phyloP scores from a whole-genome alignment of 2,113 vertebrate species.

The Lutjanus erythropterus region DNA sequence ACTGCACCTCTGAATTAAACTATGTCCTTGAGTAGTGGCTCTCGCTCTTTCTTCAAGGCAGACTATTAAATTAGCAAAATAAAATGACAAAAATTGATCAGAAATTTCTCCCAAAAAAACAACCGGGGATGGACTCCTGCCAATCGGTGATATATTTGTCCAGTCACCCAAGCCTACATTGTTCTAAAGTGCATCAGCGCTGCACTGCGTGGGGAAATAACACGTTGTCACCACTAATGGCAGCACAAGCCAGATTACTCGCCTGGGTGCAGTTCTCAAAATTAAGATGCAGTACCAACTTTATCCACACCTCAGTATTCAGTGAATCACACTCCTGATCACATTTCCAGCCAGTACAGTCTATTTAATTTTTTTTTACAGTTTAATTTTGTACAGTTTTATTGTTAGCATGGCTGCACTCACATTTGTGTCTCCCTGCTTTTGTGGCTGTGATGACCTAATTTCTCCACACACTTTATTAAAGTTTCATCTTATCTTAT shows the following conservation, averaged over 20 bases:
- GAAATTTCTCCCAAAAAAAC: no score
- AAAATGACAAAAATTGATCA: no score
- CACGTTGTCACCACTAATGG: neutral
- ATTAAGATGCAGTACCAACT: neutral
- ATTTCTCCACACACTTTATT: conserved; percentile 63
- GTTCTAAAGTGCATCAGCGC: neutral
- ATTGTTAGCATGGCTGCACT: conserved; percentile 16
- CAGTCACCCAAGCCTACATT: no score
- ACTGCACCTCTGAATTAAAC: no score
- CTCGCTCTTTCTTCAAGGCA: no score
- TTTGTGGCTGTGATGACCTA: conserved; percentile 48
- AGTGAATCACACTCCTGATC: neutral
- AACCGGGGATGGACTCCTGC: no score
- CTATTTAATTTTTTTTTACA: neutral
- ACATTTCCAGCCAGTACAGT: neutral
- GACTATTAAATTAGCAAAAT: no score
- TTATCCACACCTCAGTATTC: neutral
- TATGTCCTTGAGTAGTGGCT: no score
- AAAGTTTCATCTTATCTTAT: conserved; percentile 71
- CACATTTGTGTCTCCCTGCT: conserved; percentile 14
- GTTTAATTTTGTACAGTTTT: conserved; percentile 24
- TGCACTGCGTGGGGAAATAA: neutral
- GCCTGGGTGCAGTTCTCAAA: neutral
- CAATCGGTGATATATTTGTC: no score
- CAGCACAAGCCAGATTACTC: neutral